Evolutionary conservation across 2,797 vertebrate species (phyloP).

Genomic region (Linurgus olivaceus): DNA sequence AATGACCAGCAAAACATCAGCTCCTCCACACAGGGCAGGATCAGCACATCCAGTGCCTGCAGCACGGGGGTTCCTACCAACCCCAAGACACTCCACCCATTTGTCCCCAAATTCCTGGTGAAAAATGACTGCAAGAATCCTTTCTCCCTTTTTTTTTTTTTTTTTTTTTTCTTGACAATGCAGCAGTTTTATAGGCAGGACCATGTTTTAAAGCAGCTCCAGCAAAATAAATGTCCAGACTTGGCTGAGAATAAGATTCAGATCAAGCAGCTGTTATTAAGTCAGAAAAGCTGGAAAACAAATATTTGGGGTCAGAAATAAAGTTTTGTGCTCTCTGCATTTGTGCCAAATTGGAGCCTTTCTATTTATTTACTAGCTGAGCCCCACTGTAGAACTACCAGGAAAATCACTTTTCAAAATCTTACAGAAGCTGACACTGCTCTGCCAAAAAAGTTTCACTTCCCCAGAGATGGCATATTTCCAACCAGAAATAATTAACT

Average conservation of each 20-base stretch:
- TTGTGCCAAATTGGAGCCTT: background rate
- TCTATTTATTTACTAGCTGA: background rate
- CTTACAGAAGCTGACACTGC: background rate
- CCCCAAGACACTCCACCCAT: background rate
- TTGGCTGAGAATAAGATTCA: background rate
- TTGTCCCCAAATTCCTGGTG: background rate
- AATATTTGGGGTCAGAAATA: background rate
- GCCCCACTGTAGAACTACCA: background rate
- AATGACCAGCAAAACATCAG: background rate
- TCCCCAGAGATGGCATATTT: background rate
- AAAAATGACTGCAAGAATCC: background rate
- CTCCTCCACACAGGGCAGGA: background rate
- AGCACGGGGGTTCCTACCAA: rapidly evolving
- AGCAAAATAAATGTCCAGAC: background rate
- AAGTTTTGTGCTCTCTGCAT: background rate
- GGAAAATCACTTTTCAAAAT: background rate
- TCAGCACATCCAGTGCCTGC: background rate
- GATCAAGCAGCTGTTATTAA: background rate
- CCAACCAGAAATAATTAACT: background rate
- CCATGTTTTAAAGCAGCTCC: background rate
- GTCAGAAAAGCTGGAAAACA: background rate
- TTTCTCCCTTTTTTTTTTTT: background rate
- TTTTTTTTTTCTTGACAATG: background rate
- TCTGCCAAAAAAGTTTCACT: background rate
- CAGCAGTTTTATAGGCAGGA: background rate